Conservation (phyloP, 1,140 invertebrate genomes). For the Papilio machaon region DNA sequence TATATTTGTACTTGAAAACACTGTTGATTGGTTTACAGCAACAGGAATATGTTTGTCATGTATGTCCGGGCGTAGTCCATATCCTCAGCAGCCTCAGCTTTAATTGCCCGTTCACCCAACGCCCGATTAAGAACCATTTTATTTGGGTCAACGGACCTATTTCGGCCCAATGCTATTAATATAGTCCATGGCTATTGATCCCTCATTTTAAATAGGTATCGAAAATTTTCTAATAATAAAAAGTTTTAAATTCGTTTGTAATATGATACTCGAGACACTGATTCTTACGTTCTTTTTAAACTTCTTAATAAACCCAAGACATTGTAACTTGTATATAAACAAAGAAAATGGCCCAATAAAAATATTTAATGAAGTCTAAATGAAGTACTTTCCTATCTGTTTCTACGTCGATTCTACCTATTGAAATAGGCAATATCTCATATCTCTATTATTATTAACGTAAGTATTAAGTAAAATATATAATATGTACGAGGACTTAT, state of each 20-base stretch:
- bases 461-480: no score
- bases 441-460: neutral
- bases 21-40: neutral
- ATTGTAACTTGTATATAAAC: no score
- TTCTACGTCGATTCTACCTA: no score
- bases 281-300: no score
- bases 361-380: no score
- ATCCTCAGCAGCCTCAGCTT: neutral
- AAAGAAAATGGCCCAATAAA: no score
- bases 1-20: conserved; percentile 2
- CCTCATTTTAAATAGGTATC: conserved; percentile 12
- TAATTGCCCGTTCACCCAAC: conserved; percentile 32
- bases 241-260: neutral
- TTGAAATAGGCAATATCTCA: neutral
- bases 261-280: neutral
- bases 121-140: conserved; percentile 15
- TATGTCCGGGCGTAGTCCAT: neutral
- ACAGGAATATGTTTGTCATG: conserved; percentile 7
- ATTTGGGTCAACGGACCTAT: conserved; percentile 32
- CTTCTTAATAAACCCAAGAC: no score
- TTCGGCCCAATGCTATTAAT: conserved; percentile 32
- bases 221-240: neutral
- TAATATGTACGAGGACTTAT: no score
- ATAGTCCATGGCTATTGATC: conserved; percentile 12
- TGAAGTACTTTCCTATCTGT: no score